Conservation (phyloP, 2,888 invertebrate species). For the Dermolepida albohirtum region DNA sequence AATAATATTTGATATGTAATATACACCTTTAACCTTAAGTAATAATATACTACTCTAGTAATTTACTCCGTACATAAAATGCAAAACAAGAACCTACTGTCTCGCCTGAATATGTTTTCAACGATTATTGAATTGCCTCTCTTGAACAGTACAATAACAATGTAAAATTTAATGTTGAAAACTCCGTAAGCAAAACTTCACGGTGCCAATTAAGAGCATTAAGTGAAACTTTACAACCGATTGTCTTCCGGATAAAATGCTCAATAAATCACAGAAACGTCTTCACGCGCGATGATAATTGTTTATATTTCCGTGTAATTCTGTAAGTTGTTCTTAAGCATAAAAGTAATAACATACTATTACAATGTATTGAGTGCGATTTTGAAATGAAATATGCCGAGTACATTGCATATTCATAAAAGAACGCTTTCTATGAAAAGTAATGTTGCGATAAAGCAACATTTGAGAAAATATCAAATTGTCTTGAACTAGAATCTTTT, state of each 20-base stretch:
- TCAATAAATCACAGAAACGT: constrained; percentile 18
- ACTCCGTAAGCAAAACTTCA: constrained; percentile 3
- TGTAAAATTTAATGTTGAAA: constrained; percentile 14
- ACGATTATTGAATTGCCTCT: neutral
- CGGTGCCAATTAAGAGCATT: neutral
- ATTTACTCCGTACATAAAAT: neutral
- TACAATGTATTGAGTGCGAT: neutral
- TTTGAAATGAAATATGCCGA: neutral
- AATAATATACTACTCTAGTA: too few species aligned
- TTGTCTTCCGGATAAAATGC: constrained; percentile 10
- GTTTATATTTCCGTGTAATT: constrained; percentile 16
- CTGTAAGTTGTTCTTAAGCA: neutral
- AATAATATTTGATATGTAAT: too few species aligned
- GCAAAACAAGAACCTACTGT: neutral
- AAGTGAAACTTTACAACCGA: constrained; percentile 22
- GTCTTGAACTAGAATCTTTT: too few species aligned
- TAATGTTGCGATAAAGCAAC: too few species aligned
- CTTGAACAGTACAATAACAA: constrained; percentile 4
- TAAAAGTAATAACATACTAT: neutral
- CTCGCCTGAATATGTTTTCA: neutral
- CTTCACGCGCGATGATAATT: constrained; percentile 6
- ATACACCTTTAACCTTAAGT: neutral
- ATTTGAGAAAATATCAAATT: too few species aligned
- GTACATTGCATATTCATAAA: neutral
- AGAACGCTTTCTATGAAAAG: too few species aligned